Percentiles rank a stretch among this genome's conserved stretches.
Evolutionary conservation across 2,888 invertebrate genomes (phyloP).

Genomic region (Pinctada fucata): DNA sequence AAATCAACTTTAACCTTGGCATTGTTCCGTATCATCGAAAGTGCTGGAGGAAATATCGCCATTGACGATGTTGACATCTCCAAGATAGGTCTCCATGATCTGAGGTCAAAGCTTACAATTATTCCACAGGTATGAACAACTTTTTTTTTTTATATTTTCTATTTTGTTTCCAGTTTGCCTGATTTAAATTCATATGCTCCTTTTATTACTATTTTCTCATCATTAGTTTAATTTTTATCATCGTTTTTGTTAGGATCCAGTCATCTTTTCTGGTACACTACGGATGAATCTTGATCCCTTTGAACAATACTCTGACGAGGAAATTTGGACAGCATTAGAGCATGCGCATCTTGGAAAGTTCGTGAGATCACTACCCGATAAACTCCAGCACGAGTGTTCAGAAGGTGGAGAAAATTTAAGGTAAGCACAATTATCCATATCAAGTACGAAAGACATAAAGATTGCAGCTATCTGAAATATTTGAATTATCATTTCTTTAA

Average conservation of each 20-base stretch:
- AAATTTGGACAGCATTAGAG: constrained; percentile 92
- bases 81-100: constrained; percentile 65
- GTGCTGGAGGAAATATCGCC: constrained; percentile 48
- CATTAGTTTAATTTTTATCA: not conserved
- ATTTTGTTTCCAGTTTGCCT: too few relatives aligned
- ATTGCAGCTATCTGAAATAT: too few relatives aligned
- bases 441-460: too few relatives aligned
- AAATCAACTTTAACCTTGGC: constrained; percentile 59
- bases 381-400: constrained; percentile 88
- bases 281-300: constrained; percentile 96
- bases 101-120: constrained; percentile 72
- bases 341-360: constrained; percentile 92
- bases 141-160: too few relatives aligned
- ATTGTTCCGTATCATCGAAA: constrained; percentile 59
- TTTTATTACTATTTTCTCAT: too few relatives aligned
- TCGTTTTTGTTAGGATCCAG: constrained; percentile 85
- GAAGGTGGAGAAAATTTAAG: constrained; percentile 93
- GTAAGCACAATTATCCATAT: too few relatives aligned
- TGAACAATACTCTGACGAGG: constrained; percentile 85
- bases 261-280: constrained; percentile 94
- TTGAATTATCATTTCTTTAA: too few relatives aligned
- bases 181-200: too few relatives aligned
- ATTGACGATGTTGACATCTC: constrained; percentile 56
- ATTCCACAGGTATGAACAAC: constrained; percentile 57
- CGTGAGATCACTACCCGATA: constrained; percentile 86